Base-by-base conservation (phyloP, 2,797 vertebrate genomes). In the Periparus ater region DNA sequence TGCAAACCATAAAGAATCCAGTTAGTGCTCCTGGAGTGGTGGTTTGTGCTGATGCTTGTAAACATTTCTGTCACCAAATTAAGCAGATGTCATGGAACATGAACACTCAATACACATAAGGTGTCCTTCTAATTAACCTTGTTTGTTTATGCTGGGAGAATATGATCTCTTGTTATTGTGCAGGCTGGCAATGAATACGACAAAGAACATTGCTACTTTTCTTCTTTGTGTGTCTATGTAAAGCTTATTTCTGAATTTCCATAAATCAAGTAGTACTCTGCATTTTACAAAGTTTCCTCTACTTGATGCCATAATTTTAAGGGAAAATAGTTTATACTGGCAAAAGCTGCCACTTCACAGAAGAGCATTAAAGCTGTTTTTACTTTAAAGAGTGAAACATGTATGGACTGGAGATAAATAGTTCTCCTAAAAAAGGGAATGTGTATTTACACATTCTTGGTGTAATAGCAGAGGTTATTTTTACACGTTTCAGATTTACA, bases 381-480 rank as follows among this genome's bases (percentile, higher is more conserved):
- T 87, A 83, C 85, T 94, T 93, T 95, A 73, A 90, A 73, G 84
- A 95, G 67, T 74, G 80, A 82, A 96, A 77, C 78, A 63, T 79
- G 68, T 89, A 93, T 88, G 89, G 89, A 82, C 75, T 87, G 54
- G 58, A 89, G 73, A 90, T 74, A 95, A 97, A 94, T 74, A 94
- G 57, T 68, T 94, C 73, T 77, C 77, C 88, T 67, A 71, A 92
- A 96, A 96, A 96, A 96, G 88, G 89, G 93, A 97, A 91, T 87
- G 70, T 95, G 27, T 95, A 94, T 96, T 97, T 96, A 94, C 94
- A 95, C 81, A 92, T 94, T 96, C 96, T 96, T 96, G 85, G 86
- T 92, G 77, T 95, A 95, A 94, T 92, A 95, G 91, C 87, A 81
- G 92, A 96, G 93, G 95, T 95, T 96, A 96, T 97, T 97, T 96